phyloP scores from a whole-genome alignment of 2,113 vertebrate genomes.

The Sylvilagus bachmani region DNA sequence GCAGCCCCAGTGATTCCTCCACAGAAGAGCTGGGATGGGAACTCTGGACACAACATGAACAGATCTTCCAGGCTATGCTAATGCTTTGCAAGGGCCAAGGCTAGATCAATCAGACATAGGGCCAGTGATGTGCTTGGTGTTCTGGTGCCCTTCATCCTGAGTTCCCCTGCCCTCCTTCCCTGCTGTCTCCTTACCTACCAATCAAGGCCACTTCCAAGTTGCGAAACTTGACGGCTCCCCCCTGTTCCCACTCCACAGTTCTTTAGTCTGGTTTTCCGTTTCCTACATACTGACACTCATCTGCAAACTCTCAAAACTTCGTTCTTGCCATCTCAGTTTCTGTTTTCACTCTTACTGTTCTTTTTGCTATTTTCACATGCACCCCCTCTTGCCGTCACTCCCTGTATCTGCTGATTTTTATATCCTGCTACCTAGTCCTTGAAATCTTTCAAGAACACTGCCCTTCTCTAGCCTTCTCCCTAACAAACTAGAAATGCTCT shows the following conservation, averaged over 20 bases:
- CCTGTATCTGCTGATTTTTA: neutral
- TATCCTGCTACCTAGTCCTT: neutral
- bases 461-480: neutral
- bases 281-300: neutral
- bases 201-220: neutral
- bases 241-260: neutral
- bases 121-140: neutral
- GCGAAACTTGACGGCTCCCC: neutral
- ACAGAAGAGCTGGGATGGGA: neutral
- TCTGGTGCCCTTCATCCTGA: too few relatives aligned
- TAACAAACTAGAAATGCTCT: neutral
- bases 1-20: neutral
- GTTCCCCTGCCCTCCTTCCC: too few relatives aligned
- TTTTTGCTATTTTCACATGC: neutral
- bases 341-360: neutral
- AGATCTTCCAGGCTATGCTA: neutral
- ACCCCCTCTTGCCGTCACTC: neutral
- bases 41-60: neutral
- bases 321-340: neutral
- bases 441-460: neutral
- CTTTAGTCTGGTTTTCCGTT: neutral
- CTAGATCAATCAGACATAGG: neutral
- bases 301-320: neutral
- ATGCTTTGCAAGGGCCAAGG: neutral
- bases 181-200: neutral